Base-by-base conservation (phyloP, 2,888 invertebrate species). In the Gandaritis pyraliata region DNA sequence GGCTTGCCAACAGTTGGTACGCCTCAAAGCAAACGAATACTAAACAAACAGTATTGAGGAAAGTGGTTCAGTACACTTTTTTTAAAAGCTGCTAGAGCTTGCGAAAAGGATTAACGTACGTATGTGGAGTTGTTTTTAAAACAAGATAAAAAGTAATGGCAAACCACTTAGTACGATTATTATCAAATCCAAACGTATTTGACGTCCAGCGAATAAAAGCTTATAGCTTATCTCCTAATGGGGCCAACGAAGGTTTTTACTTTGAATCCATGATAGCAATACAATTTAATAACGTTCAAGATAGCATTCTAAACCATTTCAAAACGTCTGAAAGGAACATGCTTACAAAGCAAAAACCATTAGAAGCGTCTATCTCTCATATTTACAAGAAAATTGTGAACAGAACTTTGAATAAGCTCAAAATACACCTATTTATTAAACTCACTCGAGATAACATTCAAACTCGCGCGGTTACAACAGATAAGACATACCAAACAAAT, bases 1-100 rank as follows among this genome's bases (percentile, higher is more conserved):
- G 62, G 66, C 66, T 59, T 59, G 66, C 66, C 60, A 66, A 64
- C 87, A 87, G 89, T 88, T 90, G 90, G 88, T 84, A 85, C 75
- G 80, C 80, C 85, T 91, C 90, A 87, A 78, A 80, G 79, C 84
- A 86, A 88, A 87, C 86, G 81, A 77, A 79, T 84, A 83, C 72
- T 82, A 88, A 90, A 88, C 88, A 90, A 86, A 83, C 82, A 82
- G 71, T 76, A 82, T 83, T 73, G 79, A 78, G 81, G 78, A 84
- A 86, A 85, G 86, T 83, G 80, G 82, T 79, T 72, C 74, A 74
- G 78, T 84, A 48, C 16, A 11, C 83, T 81, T 80, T 80, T 80
- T 77, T 76, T 72, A 60, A 64, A 65, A 50, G 38, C 58, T 39
- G 39, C 10, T 10, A 18, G 10, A 18, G 12, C 12, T 45, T 46